Percentiles rank a stretch among this genome's conserved stretches.
Conservation (phyloP, 2,113 vertebrate genomes). For the Phasianus colchicus region DNA sequence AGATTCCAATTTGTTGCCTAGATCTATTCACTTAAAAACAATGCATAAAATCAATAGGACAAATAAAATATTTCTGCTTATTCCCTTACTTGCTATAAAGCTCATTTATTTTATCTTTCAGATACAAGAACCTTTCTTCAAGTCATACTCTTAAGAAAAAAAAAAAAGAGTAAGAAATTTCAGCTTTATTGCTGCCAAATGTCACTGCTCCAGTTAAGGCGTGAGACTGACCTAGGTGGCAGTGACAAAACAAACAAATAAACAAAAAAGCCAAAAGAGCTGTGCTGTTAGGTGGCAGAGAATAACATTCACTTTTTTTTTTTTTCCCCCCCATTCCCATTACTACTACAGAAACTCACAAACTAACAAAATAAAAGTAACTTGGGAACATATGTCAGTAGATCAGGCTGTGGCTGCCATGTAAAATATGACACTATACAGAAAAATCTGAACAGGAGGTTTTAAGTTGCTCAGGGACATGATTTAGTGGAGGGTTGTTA, state of each 20-base stretch:
- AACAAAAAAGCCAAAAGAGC: background rate
- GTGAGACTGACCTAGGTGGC: background rate
- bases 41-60: background rate
- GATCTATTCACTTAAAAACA: background rate
- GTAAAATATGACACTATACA: background rate
- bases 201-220: background rate
- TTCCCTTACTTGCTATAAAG: background rate
- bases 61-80: background rate
- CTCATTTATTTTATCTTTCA: background rate
- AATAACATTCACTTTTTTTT: background rate
- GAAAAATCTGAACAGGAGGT: background rate
- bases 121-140: background rate
- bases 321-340: background rate
- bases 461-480: background rate
- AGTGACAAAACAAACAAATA: background rate
- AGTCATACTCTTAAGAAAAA: background rate
- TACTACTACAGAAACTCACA: background rate
- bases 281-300: background rate
- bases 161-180: background rate
- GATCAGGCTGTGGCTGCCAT: background rate
- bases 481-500: no score
- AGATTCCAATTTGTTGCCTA: background rate
- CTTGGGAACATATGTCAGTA: background rate
- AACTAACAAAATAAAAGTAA: background rate
- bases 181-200: background rate